phyloP scores from a whole-genome alignment of 2,797 vertebrate species.

The Channallabes apus region DNA sequence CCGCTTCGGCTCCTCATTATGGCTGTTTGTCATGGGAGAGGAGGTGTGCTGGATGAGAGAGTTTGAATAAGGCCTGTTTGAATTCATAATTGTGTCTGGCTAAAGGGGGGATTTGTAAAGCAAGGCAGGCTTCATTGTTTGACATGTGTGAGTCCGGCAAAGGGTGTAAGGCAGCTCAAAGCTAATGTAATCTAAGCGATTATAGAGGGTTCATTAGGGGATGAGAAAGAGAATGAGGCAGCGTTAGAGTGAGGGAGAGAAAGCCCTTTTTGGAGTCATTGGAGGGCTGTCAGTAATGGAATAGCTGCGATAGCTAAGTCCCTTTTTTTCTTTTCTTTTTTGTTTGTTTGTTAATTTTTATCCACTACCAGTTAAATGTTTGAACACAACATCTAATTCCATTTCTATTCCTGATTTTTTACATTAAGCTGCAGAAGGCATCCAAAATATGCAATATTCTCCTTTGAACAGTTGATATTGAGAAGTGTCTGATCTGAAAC shows the following conservation, averaged over 20 bases:
- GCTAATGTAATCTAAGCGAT: conserved; percentile 87
- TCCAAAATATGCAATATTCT: no score
- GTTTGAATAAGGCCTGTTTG: conserved; percentile 83
- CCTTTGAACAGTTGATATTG: no score
- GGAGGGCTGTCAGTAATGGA: conserved; percentile 27
- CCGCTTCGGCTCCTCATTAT: conserved; percentile 66
- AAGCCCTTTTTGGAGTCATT: conserved; percentile 51
- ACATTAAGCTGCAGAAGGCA: no score
- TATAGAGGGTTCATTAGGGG: conserved; percentile 83
- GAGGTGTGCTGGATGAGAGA: conserved; percentile 75
- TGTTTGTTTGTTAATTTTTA: no score
- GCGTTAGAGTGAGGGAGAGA: conserved; percentile 61
- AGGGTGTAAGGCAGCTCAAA: conserved; percentile 78
- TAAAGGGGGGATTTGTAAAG: conserved; percentile 84
- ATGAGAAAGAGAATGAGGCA: conserved; percentile 58
- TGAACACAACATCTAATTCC: no score
- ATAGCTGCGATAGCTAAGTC: conserved; percentile 5
- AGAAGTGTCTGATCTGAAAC: no score
- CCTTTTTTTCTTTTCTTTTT: no score
- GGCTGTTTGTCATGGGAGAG: conserved; percentile 66
- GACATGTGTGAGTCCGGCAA: conserved; percentile 74
- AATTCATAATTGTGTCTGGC: conserved; percentile 84
- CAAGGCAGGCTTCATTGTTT: conserved; percentile 82
- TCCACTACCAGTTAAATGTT: no score
- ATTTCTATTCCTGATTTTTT: no score